Conservation (phyloP, 1,140 invertebrate genomes). For the Drosophila takahashii region DNA sequence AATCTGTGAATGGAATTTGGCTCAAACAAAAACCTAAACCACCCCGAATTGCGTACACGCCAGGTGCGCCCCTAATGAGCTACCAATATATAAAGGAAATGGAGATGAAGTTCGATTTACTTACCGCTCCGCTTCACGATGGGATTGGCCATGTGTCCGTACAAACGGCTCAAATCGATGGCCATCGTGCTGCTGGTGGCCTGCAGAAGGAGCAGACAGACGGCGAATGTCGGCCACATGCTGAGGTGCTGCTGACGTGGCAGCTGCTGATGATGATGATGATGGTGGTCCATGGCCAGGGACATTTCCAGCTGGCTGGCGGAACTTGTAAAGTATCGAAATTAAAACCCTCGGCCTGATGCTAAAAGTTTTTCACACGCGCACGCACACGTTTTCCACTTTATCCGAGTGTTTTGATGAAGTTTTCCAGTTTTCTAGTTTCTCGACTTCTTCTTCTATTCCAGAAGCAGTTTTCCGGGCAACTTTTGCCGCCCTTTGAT, state of each 20-base stretch:
- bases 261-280: background rate
- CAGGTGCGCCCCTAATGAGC: slow-evolving; percentile 32
- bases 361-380: slow-evolving; percentile 59
- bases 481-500: slow-evolving; percentile 49
- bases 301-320: slow-evolving; percentile 34
- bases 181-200: slow-evolving; percentile 65
- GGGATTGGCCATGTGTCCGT: slow-evolving; percentile 79
- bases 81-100: slow-evolving; percentile 21
- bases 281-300: slow-evolving; percentile 58
- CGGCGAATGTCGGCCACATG: slow-evolving; percentile 70
- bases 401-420: slow-evolving; percentile 70
- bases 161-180: slow-evolving; percentile 84
- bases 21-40: background rate
- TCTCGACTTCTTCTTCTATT: slow-evolving; percentile 3
- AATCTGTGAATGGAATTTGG: slow-evolving; percentile 2
- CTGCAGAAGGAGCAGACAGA: slow-evolving; percentile 63
- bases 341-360: slow-evolving; percentile 55
- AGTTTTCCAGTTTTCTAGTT: slow-evolving; percentile 49
- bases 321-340: slow-evolving; percentile 40
- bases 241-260: slow-evolving; percentile 38
- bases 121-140: slow-evolving; percentile 83
- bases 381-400: slow-evolving; percentile 65
- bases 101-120: slow-evolving; percentile 39
- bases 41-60: slow-evolving; percentile 13
- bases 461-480: slow-evolving; percentile 26